Evolutionary conservation across 2,888 invertebrate genomes (phyloP), one percentile per base, ranked within the genome.

Genomic region (Epirrhoe tristata): DNA sequence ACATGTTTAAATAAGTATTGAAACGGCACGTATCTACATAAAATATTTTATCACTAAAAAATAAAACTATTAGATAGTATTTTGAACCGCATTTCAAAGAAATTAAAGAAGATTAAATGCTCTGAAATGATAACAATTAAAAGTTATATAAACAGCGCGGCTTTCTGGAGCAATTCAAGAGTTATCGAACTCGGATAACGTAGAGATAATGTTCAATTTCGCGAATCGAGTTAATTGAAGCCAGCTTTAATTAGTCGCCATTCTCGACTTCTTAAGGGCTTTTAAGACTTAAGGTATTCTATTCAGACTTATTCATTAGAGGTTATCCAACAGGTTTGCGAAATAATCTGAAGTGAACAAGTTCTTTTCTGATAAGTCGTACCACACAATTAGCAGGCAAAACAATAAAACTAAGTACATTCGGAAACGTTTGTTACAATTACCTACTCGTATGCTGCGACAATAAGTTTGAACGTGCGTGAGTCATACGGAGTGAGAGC

Each of bases 201-300:
- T 62, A 54, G 55, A 66, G 70, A 67, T 72, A 67, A 71, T 67
- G 52, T 54, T 57, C 55, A 68, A 67, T 66, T 70, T 66, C 67
- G 64, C 66, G 59, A 73, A 63, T 72, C 63, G 61, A 65, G 67
- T 68, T 69, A 62, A 69, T 66, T 67, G 70, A 70, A 66, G 67
- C 58, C 64, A 53, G 59, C 55, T 62, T 70, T 74, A 70, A 73
- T 70, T 71, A 69, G 56, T 10, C 58, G 55, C 54, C 56, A 34
- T 61, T 65, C 59, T 48, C 50, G 52, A 63, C 55, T 58, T 55
- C 52, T 43, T 6, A n/a, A 54, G 58, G 57, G 64, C 14, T 58
- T 46, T 58, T 5, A 61, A 57, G 46, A 34, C 34, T 54, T 32
- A 53, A 48, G 34, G 14, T 24, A 5, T 34, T 48, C 46, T 39